A percentile compares a stretch with the other conserved stretches of the same genome.
phyloP scores from a whole-genome alignment of 2,888 invertebrate genomes.

The Harpalus rufipes region DNA sequence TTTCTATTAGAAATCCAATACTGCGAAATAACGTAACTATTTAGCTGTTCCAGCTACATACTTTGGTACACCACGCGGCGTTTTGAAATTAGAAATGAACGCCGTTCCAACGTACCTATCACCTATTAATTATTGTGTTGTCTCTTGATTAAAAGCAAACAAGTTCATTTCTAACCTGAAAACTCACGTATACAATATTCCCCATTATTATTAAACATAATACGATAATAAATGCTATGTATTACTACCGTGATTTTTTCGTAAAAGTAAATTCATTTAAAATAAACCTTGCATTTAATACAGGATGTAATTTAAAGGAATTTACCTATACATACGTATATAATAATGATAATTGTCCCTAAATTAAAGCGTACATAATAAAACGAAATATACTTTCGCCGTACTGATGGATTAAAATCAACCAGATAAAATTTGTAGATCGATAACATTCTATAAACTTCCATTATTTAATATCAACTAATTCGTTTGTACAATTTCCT shows the following conservation, averaged over 20 bases:
- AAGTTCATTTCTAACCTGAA: slow-evolving; percentile 58
- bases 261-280: slow-evolving; percentile 19
- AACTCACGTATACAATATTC: slow-evolving; percentile 56
- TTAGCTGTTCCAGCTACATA: slow-evolving; percentile 62
- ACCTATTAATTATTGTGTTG: slow-evolving; percentile 10
- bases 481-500: slow-evolving; percentile 56
- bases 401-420: slow-evolving; percentile 45
- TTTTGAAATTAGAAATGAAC: slow-evolving; percentile 61
- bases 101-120: neutral
- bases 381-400: slow-evolving; percentile 29
- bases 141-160: slow-evolving; percentile 13
- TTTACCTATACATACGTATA: slow-evolving; percentile 54
- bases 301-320: neutral
- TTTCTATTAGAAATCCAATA: slow-evolving; percentile 41
- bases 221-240: slow-evolving; percentile 65
- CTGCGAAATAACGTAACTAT: slow-evolving; percentile 60
- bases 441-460: slow-evolving; percentile 45
- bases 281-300: neutral
- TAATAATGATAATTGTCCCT: slow-evolving; percentile 56
- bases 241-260: slow-evolving; percentile 33
- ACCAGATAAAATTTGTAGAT: slow-evolving; percentile 44
- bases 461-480: slow-evolving; percentile 35
- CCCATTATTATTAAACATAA: slow-evolving; percentile 63
- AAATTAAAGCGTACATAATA: slow-evolving; percentile 59
- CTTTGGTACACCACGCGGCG: slow-evolving; percentile 60